Evolutionary conservation across 2,113 vertebrate species (phyloP).

Genomic region (Trochalopteron elliotii): DNA sequence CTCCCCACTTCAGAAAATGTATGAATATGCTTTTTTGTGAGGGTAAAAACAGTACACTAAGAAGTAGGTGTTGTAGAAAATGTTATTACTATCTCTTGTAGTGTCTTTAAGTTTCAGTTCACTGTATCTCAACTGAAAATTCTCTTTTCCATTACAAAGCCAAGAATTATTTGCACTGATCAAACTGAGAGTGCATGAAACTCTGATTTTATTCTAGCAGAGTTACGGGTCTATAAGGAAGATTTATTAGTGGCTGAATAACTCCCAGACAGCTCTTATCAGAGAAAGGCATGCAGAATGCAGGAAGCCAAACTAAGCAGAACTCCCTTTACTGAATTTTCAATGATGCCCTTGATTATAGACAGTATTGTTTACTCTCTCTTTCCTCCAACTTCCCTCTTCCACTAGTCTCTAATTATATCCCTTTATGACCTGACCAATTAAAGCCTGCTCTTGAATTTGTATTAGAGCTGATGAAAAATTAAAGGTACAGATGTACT

Average conservation of each 20-base stretch:
- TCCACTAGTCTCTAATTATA: constrained; percentile 65
- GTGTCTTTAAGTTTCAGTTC: not conserved
- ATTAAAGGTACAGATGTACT: constrained; percentile 62
- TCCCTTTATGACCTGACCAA: constrained; percentile 49
- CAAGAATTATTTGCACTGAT: constrained; percentile 35
- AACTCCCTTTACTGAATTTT: constrained; percentile 68
- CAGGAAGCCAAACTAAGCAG: constrained; percentile 62
- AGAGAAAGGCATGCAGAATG: constrained; percentile 49
- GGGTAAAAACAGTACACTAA: not conserved
- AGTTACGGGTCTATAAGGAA: constrained; percentile 27
- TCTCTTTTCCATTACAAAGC: not conserved
- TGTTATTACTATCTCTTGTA: not conserved
- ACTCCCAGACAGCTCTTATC: constrained; percentile 67
- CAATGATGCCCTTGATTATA: constrained; percentile 68
- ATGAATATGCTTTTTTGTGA: not conserved
- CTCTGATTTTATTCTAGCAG: constrained; percentile 28
- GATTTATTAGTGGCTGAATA: constrained; percentile 62
- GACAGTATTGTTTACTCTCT: constrained; percentile 69
- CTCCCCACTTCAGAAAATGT: not conserved
- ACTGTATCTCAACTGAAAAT: not conserved
- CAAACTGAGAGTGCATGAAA: constrained; percentile 26
- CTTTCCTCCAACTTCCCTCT: constrained; percentile 44
- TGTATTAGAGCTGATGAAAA: constrained; percentile 61
- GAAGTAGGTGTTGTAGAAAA: not conserved
- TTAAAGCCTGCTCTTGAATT: constrained; percentile 65